These are phyloP conservation scores for Siphlonurus alternatus DNA, from an alignment of 2,888 invertebrate genomes.

Conservation along the genomic window DNA sequence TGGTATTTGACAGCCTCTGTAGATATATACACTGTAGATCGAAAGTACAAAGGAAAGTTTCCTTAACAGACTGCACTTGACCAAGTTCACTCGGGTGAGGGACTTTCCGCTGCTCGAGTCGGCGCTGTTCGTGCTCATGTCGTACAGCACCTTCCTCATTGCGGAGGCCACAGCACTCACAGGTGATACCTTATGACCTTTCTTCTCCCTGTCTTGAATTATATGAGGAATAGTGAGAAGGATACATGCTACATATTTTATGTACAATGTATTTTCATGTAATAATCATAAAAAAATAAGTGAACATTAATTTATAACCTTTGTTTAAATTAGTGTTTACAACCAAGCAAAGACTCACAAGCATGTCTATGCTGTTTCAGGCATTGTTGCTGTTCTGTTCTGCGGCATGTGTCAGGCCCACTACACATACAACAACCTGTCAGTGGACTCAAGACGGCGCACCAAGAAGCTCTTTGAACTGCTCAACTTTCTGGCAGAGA, in stretches of 20 bases:
- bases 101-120: conserved; percentile 94
- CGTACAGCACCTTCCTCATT: conserved; percentile 91
- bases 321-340: too few species aligned
- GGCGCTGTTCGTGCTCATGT: conserved; percentile 93
- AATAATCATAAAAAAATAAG: too few species aligned
- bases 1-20: too few species aligned
- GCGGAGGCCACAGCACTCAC: conserved; percentile 94
- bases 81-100: conserved; percentile 84
- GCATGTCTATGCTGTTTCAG: too few species aligned
- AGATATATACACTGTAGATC: too few species aligned
- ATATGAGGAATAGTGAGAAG: neutral
- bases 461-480: conserved; percentile 88
- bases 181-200: conserved; percentile 51
- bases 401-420: conserved; percentile 99
- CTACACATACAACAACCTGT: conserved; percentile 94
- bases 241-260: neutral
- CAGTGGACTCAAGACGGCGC: conserved; percentile 64
- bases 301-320: neutral
- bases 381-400: conserved; percentile 92
- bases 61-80: conserved; percentile 42
- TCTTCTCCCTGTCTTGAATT: conserved; percentile 3
- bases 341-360: too few species aligned
- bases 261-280: neutral
- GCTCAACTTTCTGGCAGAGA: conserved; percentile 90
- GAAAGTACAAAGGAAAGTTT: too few species aligned